These are phyloP conservation scores for Athetis lepigone DNA, from an alignment of 2,888 invertebrate species.

Conservation along the genomic window DNA sequence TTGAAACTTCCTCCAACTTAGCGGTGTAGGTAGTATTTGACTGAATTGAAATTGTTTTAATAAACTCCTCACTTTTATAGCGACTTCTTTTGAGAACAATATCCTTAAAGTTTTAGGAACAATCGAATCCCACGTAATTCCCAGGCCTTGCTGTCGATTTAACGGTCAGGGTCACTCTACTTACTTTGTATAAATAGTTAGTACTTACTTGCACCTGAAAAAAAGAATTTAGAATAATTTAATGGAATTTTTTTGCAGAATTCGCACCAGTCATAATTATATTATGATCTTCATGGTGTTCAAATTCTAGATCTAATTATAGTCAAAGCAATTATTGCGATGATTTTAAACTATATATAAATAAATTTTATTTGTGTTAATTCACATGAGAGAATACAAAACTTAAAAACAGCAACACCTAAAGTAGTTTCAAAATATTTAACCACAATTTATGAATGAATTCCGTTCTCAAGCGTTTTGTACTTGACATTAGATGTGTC, in stretches of 20 bases:
- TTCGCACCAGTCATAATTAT: no score
- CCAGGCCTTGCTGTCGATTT: no score
- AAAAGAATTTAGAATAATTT: background rate
- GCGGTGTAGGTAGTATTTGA: background rate
- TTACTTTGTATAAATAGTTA: constrained; percentile 9
- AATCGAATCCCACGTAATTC: no score
- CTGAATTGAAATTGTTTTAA: constrained; percentile 9
- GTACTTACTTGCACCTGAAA: constrained; percentile 3
- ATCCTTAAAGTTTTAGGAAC: no score
- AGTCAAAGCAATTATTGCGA: no score
- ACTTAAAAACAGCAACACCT: background rate
- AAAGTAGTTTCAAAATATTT: background rate
- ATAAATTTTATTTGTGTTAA: no score
- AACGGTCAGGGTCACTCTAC: constrained; percentile 27
- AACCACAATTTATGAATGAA: constrained; percentile 22
- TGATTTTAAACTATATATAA: no score
- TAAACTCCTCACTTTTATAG: constrained; percentile 3
- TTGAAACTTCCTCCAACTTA: constrained; percentile 21
- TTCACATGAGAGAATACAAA: no score
- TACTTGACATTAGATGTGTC: constrained; percentile 18
- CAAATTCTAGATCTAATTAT: no score
- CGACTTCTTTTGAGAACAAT: background rate
- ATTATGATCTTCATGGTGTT: no score
- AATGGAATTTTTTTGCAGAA: background rate
- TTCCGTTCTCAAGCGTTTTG: constrained; percentile 1